A percentile compares a stretch with the other conserved stretches of the same genome.
phyloP scores from a whole-genome alignment of 2,888 invertebrate genomes.

The Deilephila porcellus region DNA sequence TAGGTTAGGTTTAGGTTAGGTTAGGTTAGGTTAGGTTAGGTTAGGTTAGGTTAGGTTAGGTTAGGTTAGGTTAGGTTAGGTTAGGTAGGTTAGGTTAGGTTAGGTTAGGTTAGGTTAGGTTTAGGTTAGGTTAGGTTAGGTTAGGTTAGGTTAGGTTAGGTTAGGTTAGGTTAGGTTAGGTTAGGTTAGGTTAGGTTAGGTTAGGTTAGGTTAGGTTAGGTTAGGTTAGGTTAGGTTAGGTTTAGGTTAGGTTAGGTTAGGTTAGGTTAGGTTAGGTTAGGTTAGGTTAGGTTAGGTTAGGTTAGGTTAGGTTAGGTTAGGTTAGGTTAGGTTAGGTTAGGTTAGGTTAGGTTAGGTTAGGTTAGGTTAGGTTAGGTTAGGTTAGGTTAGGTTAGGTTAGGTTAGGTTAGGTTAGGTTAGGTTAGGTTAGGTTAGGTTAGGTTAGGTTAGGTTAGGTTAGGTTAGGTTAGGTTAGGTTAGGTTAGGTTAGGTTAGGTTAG shows the following conservation, averaged over 20 bases:
- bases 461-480: conserved; percentile 42
- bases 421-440: conserved; percentile 40
- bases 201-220: conserved; percentile 38
- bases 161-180: conserved; percentile 39
- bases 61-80: conserved; percentile 37
- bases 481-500: conserved; percentile 42
- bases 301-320: conserved; percentile 40
- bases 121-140: conserved; percentile 41
- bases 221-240: conserved; percentile 37
- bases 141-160: conserved; percentile 39
- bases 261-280: conserved; percentile 38
- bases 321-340: conserved; percentile 39
- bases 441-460: conserved; percentile 43
- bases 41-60: conserved; percentile 35
- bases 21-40: conserved; percentile 35
- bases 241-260: conserved; percentile 37
- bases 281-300: conserved; percentile 41
- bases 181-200: conserved; percentile 40
- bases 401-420: conserved; percentile 39
- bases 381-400: conserved; percentile 37
- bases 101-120: conserved; percentile 37
- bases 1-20: conserved; percentile 36
- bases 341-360: conserved; percentile 39
- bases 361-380: conserved; percentile 38
- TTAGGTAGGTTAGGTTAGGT: conserved; percentile 35